Conservation (phyloP, 2,113 vertebrate species). For the Gymnogyps californianus region DNA sequence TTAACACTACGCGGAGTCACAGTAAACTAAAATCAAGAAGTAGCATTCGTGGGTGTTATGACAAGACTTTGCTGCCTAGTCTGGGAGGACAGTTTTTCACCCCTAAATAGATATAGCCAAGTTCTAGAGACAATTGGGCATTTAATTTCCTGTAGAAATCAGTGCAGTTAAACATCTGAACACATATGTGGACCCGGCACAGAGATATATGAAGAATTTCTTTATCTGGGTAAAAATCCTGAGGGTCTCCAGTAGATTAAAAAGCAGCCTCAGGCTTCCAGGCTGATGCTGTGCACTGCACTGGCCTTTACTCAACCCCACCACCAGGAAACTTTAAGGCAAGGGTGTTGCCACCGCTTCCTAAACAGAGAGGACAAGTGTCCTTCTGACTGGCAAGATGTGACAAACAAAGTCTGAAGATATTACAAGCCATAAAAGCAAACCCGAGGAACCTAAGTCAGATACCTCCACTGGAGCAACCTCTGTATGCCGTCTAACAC, state of each 20-base stretch:
- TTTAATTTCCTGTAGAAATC: background rate
- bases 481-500: too few relatives aligned
- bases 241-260: background rate
- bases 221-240: background rate
- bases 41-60: background rate
- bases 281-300: background rate
- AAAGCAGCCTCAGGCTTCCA: background rate
- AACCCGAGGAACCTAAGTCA: background rate
- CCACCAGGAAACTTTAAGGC: background rate
- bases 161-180: background rate
- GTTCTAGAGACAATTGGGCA: background rate
- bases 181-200: background rate
- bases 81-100: background rate
- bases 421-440: background rate
- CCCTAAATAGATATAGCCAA: background rate
- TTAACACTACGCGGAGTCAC: background rate
- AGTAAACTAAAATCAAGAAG: background rate
- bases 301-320: background rate
- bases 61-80: background rate
- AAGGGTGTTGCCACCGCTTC: background rate
- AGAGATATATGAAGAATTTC: background rate
- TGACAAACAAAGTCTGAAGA: background rate
- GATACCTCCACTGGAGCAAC: background rate
- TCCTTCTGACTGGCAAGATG: background rate
- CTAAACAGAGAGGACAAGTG: background rate